phyloP scores from a whole-genome alignment of 1,140 invertebrate species.

The Drosophila neocordata region DNA sequence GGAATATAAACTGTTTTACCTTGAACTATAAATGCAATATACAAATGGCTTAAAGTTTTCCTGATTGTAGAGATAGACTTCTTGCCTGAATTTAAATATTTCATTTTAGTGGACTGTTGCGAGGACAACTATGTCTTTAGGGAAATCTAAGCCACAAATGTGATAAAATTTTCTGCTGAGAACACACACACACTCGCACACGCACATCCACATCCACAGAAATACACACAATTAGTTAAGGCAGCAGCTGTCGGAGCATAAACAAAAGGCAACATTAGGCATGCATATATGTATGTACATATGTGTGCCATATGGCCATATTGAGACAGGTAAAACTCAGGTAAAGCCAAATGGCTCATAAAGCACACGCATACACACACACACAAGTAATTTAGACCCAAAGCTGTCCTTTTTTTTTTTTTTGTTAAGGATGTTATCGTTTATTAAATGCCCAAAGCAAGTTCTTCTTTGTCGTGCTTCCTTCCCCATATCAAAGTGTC shows the following conservation, averaged over 20 bases:
- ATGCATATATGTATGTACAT: background rate
- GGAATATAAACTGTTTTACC: background rate
- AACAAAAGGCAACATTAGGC: conserved; percentile 10
- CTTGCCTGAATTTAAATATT: conserved; percentile 1
- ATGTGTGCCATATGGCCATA: conserved; percentile 3
- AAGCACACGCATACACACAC: conserved; percentile 7
- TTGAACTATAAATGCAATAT: background rate
- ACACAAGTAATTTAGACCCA: background rate
- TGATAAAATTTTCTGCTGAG: conserved; percentile 5
- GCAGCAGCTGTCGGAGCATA: conserved; percentile 6
- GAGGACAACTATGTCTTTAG: conserved; percentile 4
- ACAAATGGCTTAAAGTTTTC: conserved; percentile 5
- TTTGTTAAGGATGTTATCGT: conserved; percentile 47
- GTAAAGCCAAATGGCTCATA: conserved; percentile 29
- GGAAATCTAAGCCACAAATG: conserved; percentile 11
- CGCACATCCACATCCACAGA: background rate
- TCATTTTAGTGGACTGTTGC: background rate
- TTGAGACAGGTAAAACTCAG: conserved; percentile 46
- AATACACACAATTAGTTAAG: conserved; percentile 1
- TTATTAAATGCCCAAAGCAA: conserved; percentile 32
- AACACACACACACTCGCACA: background rate
- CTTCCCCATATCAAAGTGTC: background rate
- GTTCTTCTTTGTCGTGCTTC: background rate
- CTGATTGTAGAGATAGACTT: background rate
- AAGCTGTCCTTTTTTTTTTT: conserved; percentile 7